A percentile compares a stretch with the other conserved stretches of the same genome.
Conservation (phyloP, 35 echinoderm and acorn worm genomes). For the Ptychodera flava region DNA sequence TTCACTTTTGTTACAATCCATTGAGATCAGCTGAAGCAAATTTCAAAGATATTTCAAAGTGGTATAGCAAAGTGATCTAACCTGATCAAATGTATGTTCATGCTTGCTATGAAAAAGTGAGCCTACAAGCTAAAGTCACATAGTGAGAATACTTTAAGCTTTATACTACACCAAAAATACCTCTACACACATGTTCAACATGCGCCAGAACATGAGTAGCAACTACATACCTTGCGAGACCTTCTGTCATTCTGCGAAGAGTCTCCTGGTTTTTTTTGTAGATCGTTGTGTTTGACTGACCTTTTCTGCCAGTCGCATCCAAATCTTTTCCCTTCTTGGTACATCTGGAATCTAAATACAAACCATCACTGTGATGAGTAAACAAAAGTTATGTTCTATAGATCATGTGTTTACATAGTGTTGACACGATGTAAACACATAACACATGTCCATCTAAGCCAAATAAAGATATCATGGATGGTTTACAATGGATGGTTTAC, state of each 20-base stretch:
- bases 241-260: constrained; percentile 63
- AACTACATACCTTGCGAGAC: constrained; percentile 62
- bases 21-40: no score
- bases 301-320: constrained; percentile 66
- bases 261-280: constrained; percentile 85
- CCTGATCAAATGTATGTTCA: no score
- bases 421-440: neutral
- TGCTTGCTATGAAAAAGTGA: no score
- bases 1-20: no score
- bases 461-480: neutral
- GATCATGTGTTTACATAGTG: neutral
- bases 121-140: no score
- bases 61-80: no score
- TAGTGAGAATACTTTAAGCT: no score
- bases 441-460: neutral
- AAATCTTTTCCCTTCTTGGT: constrained; percentile 67
- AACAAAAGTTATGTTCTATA: neutral
- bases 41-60: no score
- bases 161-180: no score
- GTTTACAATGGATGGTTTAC: neutral
- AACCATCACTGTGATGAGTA: neutral
- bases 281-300: constrained; percentile 80
- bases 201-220: no score
- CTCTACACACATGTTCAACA: no score
- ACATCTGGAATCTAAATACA: constrained; percentile 54